Evolutionary conservation across 1,140 invertebrate species (phyloP).

Genomic region (Caenorhabditis inopinata): DNA sequence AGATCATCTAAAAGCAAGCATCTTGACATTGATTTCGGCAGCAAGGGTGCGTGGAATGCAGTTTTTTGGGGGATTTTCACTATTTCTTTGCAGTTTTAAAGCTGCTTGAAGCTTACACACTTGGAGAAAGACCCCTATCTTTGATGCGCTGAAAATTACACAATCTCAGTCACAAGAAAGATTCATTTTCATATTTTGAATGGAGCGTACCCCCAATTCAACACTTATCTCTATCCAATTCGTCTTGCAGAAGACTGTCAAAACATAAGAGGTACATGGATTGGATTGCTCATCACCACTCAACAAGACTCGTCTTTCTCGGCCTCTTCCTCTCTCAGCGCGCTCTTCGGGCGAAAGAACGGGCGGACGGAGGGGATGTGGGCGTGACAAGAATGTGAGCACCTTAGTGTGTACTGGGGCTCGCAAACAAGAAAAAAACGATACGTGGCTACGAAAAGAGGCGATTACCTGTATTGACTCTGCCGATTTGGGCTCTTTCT

Average conservation of each 20-base stretch:
- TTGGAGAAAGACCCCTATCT: too few species aligned
- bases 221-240: too few species aligned
- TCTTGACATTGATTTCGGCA: too few species aligned
- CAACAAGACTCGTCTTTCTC: background rate
- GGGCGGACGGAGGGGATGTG: conserved; percentile 10
- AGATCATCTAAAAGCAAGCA: too few species aligned
- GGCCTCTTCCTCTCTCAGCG: background rate
- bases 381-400: background rate
- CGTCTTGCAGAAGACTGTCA: conserved; percentile 15
- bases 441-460: background rate
- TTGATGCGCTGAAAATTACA: too few species aligned
- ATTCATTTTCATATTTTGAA: too few species aligned
- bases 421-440: conserved; percentile 22
- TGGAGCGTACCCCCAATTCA: too few species aligned
- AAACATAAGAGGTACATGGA: background rate
- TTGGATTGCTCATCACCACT: background rate
- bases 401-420: background rate
- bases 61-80: too few species aligned
- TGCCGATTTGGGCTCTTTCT: background rate
- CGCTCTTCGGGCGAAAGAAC: background rate
- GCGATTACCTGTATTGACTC: background rate
- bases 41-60: too few species aligned
- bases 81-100: too few species aligned
- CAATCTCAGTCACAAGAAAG: too few species aligned
- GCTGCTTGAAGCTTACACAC: too few species aligned